A percentile compares a stretch with the other conserved stretches of the same genome.
Conservation (phyloP, 92 coral and sea anemone genomes). For the Metridium senile region DNA sequence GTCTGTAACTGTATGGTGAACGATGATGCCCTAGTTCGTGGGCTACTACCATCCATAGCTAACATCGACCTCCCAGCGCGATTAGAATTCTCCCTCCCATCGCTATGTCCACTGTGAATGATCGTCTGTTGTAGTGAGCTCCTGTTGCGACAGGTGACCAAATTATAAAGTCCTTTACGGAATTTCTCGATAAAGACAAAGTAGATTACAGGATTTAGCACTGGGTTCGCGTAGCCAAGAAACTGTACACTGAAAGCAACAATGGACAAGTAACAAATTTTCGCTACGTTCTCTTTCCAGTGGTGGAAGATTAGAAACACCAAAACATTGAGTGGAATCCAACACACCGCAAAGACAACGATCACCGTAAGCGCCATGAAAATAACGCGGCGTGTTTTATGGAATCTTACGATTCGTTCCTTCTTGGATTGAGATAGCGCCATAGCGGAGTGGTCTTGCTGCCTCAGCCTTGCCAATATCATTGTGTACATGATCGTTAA, state of each 20-base stretch:
- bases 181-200: constrained; percentile 42
- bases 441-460: constrained; percentile 27
- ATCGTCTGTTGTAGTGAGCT: background rate
- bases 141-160: background rate
- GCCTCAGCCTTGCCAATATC: constrained; percentile 17
- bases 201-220: constrained; percentile 40
- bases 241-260: constrained; percentile 19
- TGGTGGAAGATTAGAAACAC: constrained; percentile 3
- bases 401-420: constrained; percentile 27
- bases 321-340: constrained; percentile 25
- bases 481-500: constrained; percentile 19
- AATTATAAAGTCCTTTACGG: constrained; percentile 18
- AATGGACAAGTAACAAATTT: constrained; percentile 8
- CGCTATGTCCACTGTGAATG: background rate
- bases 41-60: background rate
- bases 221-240: constrained; percentile 30
- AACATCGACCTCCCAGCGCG: constrained; percentile 4
- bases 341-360: constrained; percentile 38
- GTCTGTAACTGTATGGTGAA: background rate
- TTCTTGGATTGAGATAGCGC: constrained; percentile 27
- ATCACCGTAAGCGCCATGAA: constrained; percentile 34
- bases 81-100: background rate
- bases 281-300: constrained; percentile 2
- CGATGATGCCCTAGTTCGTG: background rate
- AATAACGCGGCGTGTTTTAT: constrained; percentile 32